These are phyloP conservation scores for Epinephelus malabaricus DNA, from an alignment of 2,797 vertebrate genomes.

Conservation along the genomic window DNA sequence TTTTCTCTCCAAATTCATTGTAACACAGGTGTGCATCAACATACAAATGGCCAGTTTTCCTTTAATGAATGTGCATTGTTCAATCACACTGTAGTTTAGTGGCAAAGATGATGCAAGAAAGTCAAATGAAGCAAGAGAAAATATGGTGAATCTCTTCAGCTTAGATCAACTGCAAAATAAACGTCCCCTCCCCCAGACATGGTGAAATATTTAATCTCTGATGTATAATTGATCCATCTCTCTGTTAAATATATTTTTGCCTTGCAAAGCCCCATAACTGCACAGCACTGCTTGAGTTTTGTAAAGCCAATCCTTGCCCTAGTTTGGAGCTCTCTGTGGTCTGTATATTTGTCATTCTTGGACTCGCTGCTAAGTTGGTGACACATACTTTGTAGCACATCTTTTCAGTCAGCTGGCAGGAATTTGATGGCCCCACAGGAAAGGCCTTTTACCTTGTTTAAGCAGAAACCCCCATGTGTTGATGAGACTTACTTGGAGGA, in stretches of 20 bases:
- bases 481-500: constrained; percentile 26
- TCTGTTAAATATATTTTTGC: constrained; percentile 49
- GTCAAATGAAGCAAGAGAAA: constrained; percentile 27
- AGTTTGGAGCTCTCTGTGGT: constrained; percentile 21
- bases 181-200: constrained; percentile 31
- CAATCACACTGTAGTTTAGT: neutral
- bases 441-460: constrained; percentile 42
- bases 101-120: constrained; percentile 2
- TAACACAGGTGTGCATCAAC: too few species aligned
- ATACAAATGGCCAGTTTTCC: too few species aligned
- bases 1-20: too few species aligned
- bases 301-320: constrained; percentile 36
- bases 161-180: constrained; percentile 45
- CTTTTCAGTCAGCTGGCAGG: constrained; percentile 31
- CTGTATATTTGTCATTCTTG: constrained; percentile 23
- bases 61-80: neutral
- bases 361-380: constrained; percentile 27
- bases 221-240: constrained; percentile 65
- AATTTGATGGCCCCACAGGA: constrained; percentile 6
- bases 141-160: constrained; percentile 14
- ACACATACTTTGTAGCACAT: constrained; percentile 27
- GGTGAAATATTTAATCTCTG: constrained; percentile 63
- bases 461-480: constrained; percentile 36
- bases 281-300: constrained; percentile 20
- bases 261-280: constrained; percentile 23